Base-by-base conservation (phyloP, 2,797 vertebrate genomes). In the Pseudopleuronectes americanus region DNA sequence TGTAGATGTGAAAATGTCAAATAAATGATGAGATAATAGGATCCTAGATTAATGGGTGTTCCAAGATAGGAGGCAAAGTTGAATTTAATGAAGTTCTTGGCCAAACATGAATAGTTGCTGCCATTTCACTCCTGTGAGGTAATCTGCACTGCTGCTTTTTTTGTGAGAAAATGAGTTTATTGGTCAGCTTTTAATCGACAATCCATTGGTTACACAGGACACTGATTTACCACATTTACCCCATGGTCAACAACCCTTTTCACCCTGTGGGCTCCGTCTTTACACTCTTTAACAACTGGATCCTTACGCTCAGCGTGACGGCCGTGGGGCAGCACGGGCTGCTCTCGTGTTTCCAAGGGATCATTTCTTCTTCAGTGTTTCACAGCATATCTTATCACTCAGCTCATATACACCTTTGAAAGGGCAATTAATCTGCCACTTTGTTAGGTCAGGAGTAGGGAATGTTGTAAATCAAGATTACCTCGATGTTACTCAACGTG, bases 371-470 rank as follows among this genome's bases (percentile, higher is more conserved):
- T 45, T 26, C 21, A 26, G 38, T n/a, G 47, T 87, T 85, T 71
- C 48, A 57, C 62, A 78, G 71, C 12, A 3, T 33, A 49, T 66
- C 74, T 81, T 84, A 84, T 87, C 80, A 31, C 21, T 41, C 31
- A 2, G 51, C 64, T 80, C 61, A 47, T 61, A 59, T 58, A 62
- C 23, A 1, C 59, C 24, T 33, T 23, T 51, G 47, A 66, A 57
- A 74, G 38, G 68, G 49, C 71, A 58, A 57, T 77, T 51, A 54
- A 71, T 77, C 59, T 64, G 49, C 0, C 2, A 5, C 56, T 71
- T 70, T 57, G 68, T 28, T 72, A 61, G 62, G 36, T 64, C 8
- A 24, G 21, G 24, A 23, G 14, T 9, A 13, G 45, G 3, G 9
- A 59, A 12, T 0, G 26, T 54, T 36, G 23, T 79, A 75, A 79